Evolutionary conservation across 92 coral and sea anemone species (phyloP).

Genomic region (Actinernus sp.): DNA sequence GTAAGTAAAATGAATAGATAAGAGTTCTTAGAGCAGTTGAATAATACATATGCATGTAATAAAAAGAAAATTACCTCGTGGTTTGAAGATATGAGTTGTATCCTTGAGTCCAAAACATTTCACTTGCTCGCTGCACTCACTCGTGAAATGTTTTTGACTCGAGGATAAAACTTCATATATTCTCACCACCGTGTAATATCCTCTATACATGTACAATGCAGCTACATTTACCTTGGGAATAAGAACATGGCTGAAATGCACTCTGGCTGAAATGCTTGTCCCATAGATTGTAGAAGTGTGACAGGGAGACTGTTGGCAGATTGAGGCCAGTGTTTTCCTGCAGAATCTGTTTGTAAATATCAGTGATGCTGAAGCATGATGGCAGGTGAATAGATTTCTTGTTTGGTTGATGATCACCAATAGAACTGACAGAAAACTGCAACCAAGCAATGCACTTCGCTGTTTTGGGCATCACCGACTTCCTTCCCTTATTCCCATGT

Average conservation of each 20-base stretch:
- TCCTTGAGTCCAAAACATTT: too few species aligned
- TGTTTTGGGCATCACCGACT: constrained; percentile 16
- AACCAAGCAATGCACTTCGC: constrained; percentile 57
- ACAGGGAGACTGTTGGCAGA: constrained; percentile 36
- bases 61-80: too few species aligned
- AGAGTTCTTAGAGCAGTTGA: too few species aligned
- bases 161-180: too few species aligned
- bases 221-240: constrained; percentile 62
- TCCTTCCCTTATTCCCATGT: constrained; percentile 27
- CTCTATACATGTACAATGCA: too few species aligned
- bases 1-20: too few species aligned
- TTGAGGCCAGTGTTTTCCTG: constrained; percentile 18
- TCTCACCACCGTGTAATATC: too few species aligned
- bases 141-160: too few species aligned
- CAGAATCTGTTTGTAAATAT: constrained; percentile 32
- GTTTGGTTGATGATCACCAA: constrained; percentile 68
- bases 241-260: constrained; percentile 25
- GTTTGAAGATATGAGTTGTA: too few species aligned
- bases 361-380: constrained; percentile 32
- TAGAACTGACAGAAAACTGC: constrained; percentile 19
- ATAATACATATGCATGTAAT: too few species aligned
- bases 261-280: constrained; percentile 43
- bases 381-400: constrained; percentile 43
- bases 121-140: too few species aligned
- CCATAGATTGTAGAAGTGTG: constrained; percentile 55